phyloP scores from a whole-genome alignment of 92 coral and sea anemone species.

The Palythoa heliodiscus region DNA sequence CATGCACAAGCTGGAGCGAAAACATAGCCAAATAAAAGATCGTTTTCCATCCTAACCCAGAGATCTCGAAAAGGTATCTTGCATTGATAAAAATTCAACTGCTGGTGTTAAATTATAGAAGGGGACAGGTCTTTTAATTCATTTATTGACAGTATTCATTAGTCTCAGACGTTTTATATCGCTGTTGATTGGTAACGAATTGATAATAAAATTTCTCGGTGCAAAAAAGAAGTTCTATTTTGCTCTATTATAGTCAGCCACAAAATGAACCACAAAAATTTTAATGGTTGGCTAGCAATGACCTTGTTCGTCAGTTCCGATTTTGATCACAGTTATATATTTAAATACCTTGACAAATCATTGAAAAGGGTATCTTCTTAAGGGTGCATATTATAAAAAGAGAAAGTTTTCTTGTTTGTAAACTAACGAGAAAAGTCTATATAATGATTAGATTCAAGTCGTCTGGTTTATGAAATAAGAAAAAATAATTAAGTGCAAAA shows the following conservation, averaged over 20 bases:
- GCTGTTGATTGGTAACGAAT: background rate
- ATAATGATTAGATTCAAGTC: background rate
- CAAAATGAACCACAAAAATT: conserved; percentile 14
- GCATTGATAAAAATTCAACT: background rate
- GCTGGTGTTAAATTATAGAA: too few relatives aligned
- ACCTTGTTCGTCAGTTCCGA: background rate
- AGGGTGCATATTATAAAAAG: background rate
- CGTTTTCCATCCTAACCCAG: background rate
- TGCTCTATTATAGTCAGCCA: background rate
- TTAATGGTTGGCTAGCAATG: background rate
- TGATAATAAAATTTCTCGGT: background rate
- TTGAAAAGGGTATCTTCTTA: too few relatives aligned
- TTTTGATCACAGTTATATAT: background rate
- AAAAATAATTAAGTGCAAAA: background rate
- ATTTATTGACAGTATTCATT: background rate
- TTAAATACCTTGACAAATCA: background rate
- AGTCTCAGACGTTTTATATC: background rate
- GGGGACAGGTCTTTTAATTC: background rate
- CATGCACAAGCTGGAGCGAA: background rate
- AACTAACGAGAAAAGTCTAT: background rate
- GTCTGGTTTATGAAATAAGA: background rate
- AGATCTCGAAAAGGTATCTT: conserved; percentile 2
- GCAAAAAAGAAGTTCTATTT: background rate
- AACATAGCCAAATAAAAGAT: background rate
- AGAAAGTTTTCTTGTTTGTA: background rate